These are phyloP conservation scores for Meles meles DNA, from an alignment of 2,113 vertebrate species.

Conservation along the genomic window DNA sequence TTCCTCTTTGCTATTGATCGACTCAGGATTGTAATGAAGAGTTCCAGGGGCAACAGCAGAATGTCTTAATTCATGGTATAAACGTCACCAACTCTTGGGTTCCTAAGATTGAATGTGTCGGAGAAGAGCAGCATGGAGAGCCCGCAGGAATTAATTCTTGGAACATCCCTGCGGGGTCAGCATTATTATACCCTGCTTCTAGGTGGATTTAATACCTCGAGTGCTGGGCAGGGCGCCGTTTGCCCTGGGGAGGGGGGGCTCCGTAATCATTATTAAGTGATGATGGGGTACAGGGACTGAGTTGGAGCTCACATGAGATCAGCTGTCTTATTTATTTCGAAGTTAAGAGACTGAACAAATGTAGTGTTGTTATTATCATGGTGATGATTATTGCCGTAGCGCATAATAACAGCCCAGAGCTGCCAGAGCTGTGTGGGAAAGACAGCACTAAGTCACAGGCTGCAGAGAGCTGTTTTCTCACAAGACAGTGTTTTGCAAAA, in stretches of 20 bases:
- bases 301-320: constrained; percentile 14
- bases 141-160: constrained; percentile 71
- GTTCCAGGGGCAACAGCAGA: constrained; percentile 67
- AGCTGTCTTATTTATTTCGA: constrained; percentile 59
- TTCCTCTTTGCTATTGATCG: constrained; percentile 76
- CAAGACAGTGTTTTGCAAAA: background rate
- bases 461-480: background rate
- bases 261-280: constrained; percentile 70
- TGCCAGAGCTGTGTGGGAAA: background rate
- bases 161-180: constrained; percentile 71
- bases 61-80: constrained; percentile 74
- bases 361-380: constrained; percentile 39
- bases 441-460: constrained; percentile 7
- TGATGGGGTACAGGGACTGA: constrained; percentile 56
- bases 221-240: constrained; percentile 53
- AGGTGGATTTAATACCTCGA: constrained; percentile 71
- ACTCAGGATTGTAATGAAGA: constrained; percentile 68
- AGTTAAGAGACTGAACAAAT: constrained; percentile 63
- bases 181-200: constrained; percentile 62
- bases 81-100: constrained; percentile 70
- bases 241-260: constrained; percentile 30
- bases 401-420: background rate
- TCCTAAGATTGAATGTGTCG: constrained; percentile 66
- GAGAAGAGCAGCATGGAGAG: constrained; percentile 49
- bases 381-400: constrained; percentile 39